Evolutionary conservation across 2,113 vertebrate genomes (phyloP), one percentile per base, ranked within the genome.

Genomic region (Desmodus rotundus): DNA sequence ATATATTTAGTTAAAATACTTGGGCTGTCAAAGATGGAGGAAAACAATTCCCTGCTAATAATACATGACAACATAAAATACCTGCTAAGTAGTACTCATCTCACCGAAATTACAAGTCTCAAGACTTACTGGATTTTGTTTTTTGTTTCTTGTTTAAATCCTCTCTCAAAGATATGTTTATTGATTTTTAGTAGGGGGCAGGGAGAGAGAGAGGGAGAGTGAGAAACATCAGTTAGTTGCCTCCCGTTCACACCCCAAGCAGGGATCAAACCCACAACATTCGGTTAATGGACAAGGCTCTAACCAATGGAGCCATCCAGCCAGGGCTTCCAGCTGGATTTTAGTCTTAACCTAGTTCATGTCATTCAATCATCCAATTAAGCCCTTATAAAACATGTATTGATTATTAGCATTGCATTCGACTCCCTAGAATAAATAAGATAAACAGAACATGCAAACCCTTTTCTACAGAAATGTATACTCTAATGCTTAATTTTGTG

Each of bases 31-130:
- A 50, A 84, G 83, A 93, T 14, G 43, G 78, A 63, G 20, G 45
- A 67, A 91, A 97, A 88, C 36, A 85, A 84, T 73, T 94, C 90
- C 73, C 81, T 91, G 76, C 54, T 95, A 92, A 82, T 85, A 93
- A 95, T 58, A 93, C 45, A 76, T 81, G 45, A 89, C 26, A 94
- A 77, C 50, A 52, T 38, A 54, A 89, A 70, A 89, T 28, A 91
- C 38, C 65, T 54, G 72, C 43, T 90, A 88, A 70, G 47, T 17
- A 88, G 76, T 81, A 67, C 56, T 81, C 58, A 94, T 58, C 65
- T 82, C 90, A n/a, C 73, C 84, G 85, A 96, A 93, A 93, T 87
- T 68, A 87, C 43, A 84, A 87, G 17, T 77, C 63, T 67, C 16
- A 73, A 73, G 36, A 90, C 65, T 89, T 93, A 58, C 6, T 63